A percentile compares a stretch with the other conserved stretches of the same genome.
These are phyloP conservation scores for Scaptomyza reducta DNA, from an alignment of 2,888 invertebrate species.

Conservation along the genomic window DNA sequence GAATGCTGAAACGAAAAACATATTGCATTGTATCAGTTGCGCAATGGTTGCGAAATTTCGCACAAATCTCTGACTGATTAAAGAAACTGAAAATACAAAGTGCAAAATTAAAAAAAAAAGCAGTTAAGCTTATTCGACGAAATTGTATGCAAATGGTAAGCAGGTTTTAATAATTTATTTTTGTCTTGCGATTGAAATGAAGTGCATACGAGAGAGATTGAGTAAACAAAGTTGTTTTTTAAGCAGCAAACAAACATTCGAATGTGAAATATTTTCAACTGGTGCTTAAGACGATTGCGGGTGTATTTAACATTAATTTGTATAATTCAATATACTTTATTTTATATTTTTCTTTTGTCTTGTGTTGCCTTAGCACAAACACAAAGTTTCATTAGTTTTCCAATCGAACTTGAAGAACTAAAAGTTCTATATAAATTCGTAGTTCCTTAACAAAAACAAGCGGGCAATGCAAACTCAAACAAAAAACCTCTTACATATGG, in stretches of 20 bases:
- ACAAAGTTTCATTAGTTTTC: not conserved
- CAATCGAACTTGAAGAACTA: not conserved
- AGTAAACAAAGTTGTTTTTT: too few species aligned
- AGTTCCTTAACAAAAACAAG: conserved; percentile 4
- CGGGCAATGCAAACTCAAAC: too few species aligned
- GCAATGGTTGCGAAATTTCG: conserved; percentile 35
- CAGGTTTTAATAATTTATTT: not conserved
- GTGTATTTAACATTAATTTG: too few species aligned
- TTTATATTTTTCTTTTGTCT: too few species aligned
- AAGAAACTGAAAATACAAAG: conserved; percentile 15
- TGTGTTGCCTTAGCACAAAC: too few species aligned
- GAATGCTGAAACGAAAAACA: conserved; percentile 13
- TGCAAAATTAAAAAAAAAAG: conserved; percentile 1
- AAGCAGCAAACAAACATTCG: too few species aligned
- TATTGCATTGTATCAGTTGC: conserved; percentile 50
- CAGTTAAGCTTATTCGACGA: conserved; percentile 11
- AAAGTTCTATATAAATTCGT: not conserved
- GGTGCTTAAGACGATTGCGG: too few species aligned
- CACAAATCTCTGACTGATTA: conserved; percentile 59
- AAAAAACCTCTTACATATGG: conserved; percentile 27
- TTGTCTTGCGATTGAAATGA: not conserved
- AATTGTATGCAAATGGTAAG: conserved; percentile 15
- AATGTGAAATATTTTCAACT: too few species aligned
- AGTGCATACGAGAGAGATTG: not conserved
- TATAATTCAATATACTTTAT: too few species aligned